Base-by-base conservation (phyloP, 2,888 invertebrate species). In the Danaus chrysippus region DNA sequence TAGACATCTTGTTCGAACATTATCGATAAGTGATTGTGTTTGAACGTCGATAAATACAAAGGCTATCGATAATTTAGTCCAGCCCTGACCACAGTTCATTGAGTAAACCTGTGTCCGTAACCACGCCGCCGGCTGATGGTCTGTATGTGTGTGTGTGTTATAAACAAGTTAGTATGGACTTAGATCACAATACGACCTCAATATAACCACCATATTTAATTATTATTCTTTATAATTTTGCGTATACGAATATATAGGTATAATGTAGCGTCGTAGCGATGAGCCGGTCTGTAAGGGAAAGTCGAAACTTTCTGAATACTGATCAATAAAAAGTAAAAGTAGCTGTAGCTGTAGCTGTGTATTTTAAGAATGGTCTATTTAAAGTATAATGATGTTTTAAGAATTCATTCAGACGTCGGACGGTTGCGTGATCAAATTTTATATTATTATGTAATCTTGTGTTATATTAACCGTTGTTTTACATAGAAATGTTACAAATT, bases 301-400 rank as follows among this genome's bases (percentile, higher is more conserved):
- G 86, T 83, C 75, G 59, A 68, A 73, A 81, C 83, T 84, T 83
- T 84, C 85, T 79, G 85, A 84, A 86, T 86, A 82, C 78, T 83
- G 80, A 85, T 86, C 76, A 80, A 82, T 82, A 82, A 82, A 86
- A 86, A 87, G 86, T 86, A 86, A 87, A 84, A 87, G 84, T 84
- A 71, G 42, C 59, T 59, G 17, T 62, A 64, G n/a, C n/a, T n/a
- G n/a, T n/a, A 59, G 53, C 19, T 12, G 12, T 46, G 55, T 58
- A 49, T 77, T 76, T 75, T 71, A 71, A 63, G 71, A 74, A 70
- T 68, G 63, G 73, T 73, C 74, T 69, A 71, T 65, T 81, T 79
- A 77, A 76, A 76, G 77, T 82, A 81, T 83, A 75, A 73, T 70
- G 74, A 73, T 72, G 69, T 72, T 73, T 74, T 71, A 68, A 68